Evolutionary conservation across 1,140 invertebrate genomes (phyloP).

Genomic region (Eumeta japonica): DNA sequence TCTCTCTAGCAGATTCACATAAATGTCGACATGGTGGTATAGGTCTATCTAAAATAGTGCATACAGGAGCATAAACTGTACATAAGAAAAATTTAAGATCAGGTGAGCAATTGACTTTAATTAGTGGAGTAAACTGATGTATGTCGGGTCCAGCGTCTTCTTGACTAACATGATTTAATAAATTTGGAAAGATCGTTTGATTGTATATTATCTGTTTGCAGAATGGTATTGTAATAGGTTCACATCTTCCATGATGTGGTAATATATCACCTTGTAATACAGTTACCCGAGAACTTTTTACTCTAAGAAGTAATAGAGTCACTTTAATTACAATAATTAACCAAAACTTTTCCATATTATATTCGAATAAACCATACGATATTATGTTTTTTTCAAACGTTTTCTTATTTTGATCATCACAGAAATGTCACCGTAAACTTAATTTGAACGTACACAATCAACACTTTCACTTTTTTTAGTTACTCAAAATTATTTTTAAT

Average conservation of each 20-base stretch:
- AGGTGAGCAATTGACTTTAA: slow-evolving; percentile 93
- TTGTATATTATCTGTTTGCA: slow-evolving; percentile 94
- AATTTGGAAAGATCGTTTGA: slow-evolving; percentile 93
- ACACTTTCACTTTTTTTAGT: too few relatives aligned
- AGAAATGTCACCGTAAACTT: too few relatives aligned
- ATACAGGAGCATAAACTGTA: slow-evolving; percentile 93
- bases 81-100: slow-evolving; percentile 96
- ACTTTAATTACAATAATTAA: slow-evolving; percentile 28
- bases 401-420: too few relatives aligned
- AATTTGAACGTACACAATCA: too few relatives aligned
- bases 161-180: slow-evolving; percentile 90
- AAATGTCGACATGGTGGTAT: slow-evolving; percentile 91
- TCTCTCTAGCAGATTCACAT: slow-evolving; percentile 81
- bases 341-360: slow-evolving; percentile 31
- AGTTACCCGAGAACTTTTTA: slow-evolving; percentile 38
- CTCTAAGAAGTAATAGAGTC: slow-evolving; percentile 33
- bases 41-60: slow-evolving; percentile 86
- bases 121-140: slow-evolving; percentile 91
- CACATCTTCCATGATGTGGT: slow-evolving; percentile 80
- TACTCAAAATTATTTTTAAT: too few relatives aligned
- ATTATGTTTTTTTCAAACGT: too few relatives aligned
- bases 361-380: too few relatives aligned
- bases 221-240: slow-evolving; percentile 88
- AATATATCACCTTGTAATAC: slow-evolving; percentile 58
- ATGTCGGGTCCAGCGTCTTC: slow-evolving; percentile 93